phyloP scores from a whole-genome alignment of 2,113 vertebrate species.

The Fregata magnificens region DNA sequence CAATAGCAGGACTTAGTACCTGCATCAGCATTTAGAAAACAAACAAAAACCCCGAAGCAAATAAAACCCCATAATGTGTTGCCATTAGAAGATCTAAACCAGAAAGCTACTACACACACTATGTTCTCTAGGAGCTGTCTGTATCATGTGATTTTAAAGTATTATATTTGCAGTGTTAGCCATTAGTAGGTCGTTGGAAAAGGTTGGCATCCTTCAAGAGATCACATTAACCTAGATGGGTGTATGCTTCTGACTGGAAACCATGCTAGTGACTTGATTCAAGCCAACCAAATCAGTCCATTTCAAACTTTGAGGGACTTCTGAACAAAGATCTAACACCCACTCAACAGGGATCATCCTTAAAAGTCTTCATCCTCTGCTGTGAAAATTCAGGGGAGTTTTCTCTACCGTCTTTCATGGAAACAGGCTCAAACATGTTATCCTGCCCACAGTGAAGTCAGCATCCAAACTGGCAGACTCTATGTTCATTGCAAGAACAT shows the following conservation, averaged over 20 bases:
- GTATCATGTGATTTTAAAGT: background rate
- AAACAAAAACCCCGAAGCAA: background rate
- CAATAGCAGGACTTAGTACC: background rate
- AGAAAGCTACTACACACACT: background rate
- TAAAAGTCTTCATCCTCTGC: background rate
- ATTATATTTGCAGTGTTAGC: background rate
- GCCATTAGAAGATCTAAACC: background rate
- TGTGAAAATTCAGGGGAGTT: background rate
- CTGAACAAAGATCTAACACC: background rate
- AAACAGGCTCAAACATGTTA: background rate
- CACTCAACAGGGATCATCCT: background rate
- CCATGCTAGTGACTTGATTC: background rate
- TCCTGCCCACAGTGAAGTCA: background rate
- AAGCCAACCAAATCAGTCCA: background rate
- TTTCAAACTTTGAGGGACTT: background rate
- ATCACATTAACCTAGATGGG: background rate
- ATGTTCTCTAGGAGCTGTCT: background rate
- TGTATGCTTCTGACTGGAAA: background rate
- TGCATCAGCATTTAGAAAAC: background rate
- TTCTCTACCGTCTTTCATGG: background rate
- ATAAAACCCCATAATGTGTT: background rate
- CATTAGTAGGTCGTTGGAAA: background rate
- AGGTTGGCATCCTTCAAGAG: background rate
- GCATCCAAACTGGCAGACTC: background rate
- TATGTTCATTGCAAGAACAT: background rate